These are phyloP conservation scores for Sesia apiformis DNA, from an alignment of 2,888 invertebrate species.

Conservation along the genomic window DNA sequence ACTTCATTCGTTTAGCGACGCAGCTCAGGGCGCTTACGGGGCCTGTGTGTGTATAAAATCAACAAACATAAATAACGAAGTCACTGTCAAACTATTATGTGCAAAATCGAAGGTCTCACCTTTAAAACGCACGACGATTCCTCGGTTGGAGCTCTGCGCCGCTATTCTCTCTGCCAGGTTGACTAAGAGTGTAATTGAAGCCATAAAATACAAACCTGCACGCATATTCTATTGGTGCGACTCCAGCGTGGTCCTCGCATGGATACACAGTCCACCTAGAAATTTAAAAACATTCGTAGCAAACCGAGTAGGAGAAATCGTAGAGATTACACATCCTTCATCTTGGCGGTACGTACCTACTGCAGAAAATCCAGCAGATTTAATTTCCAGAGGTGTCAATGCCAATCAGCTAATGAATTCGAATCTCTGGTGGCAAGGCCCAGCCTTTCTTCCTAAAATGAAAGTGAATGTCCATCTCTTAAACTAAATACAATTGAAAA, in stretches of 20 bases:
- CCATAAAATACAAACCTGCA: no score
- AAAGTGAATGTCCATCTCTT: no score
- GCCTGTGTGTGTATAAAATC: conserved; percentile 16
- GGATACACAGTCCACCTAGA: conserved; percentile 8
- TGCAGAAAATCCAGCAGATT: conserved; percentile 4
- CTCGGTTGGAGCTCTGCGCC: conserved; percentile 19
- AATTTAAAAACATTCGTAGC: conserved; percentile 13
- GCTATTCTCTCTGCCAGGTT: no score
- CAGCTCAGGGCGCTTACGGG: conserved; percentile 13
- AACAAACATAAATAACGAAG: neutral
- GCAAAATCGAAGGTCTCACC: conserved; percentile 15
- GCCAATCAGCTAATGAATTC: neutral
- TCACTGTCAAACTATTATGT: conserved; percentile 6
- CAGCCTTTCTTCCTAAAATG: no score
- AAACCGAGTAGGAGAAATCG: conserved; percentile 10
- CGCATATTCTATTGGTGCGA: no score
- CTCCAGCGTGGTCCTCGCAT: no score
- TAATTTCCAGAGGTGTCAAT: conserved; percentile 1
- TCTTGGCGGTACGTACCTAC: conserved; percentile 1
- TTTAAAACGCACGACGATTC: conserved; percentile 10
- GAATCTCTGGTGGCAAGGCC: conserved; percentile 2
- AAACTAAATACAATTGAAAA: no score
- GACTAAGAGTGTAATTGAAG: no score
- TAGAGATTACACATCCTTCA: neutral
- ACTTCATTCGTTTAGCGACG: no score